These are phyloP conservation scores for Myotis daubentonii DNA, from an alignment of 2,797 vertebrate genomes.

Conservation along the genomic window DNA sequence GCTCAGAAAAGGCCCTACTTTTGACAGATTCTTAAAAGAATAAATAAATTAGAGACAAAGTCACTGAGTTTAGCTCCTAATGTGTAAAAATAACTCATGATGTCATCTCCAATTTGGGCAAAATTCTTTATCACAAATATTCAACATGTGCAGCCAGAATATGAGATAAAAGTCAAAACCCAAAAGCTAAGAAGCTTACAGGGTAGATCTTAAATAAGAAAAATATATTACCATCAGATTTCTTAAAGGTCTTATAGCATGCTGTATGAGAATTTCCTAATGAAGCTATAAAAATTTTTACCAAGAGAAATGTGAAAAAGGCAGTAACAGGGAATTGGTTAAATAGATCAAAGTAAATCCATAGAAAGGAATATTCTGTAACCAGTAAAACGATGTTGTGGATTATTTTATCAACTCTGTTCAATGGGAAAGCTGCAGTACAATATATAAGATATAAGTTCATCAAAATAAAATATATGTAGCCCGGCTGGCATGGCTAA, in stretches of 20 bases:
- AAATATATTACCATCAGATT: not conserved
- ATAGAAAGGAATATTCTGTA: not conserved
- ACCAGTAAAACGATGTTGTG: not conserved
- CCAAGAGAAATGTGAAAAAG: not conserved
- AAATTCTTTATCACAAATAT: slow-evolving; percentile 46
- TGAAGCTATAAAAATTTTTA: not conserved
- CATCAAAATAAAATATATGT: not conserved
- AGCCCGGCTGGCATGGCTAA: no score
- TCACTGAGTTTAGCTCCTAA: not conserved
- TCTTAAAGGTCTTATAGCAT: not conserved
- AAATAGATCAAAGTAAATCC: not conserved
- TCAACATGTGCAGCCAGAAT: not conserved
- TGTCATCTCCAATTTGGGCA: slow-evolving; percentile 29
- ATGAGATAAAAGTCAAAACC: slow-evolving; percentile 11
- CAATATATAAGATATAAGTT: not conserved
- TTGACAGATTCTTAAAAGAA: slow-evolving; percentile 25
- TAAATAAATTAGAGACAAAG: slow-evolving; percentile 15
- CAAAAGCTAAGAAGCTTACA: not conserved
- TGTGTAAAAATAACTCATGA: slow-evolving; percentile 59
- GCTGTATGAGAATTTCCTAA: not conserved
- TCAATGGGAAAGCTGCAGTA: not conserved
- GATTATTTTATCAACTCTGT: not conserved
- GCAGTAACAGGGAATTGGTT: not conserved
- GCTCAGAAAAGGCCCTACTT: slow-evolving; percentile 23
- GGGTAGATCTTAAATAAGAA: not conserved